phyloP scores from a whole-genome alignment of 2,888 invertebrate species.

The Xylota segnis region DNA sequence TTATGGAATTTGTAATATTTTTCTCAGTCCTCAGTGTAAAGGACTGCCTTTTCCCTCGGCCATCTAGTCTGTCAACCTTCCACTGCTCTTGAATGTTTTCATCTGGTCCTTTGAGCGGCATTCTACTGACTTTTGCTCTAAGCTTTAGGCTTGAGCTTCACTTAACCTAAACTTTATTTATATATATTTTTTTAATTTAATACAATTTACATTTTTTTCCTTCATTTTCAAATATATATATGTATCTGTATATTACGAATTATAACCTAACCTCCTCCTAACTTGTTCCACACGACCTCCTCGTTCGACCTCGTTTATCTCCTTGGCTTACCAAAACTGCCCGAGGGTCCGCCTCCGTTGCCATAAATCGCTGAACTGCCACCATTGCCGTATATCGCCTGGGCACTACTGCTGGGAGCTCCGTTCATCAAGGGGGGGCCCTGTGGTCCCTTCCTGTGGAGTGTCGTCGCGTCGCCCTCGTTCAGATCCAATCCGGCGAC shows the following conservation, averaged over 20 bases:
- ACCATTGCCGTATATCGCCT: slow-evolving; percentile 80
- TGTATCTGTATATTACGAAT: slow-evolving; percentile 37
- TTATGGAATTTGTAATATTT: too few species aligned
- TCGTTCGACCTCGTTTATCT: slow-evolving; percentile 80
- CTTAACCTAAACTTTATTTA: slow-evolving; percentile 1
- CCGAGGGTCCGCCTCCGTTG: slow-evolving; percentile 80
- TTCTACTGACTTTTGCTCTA: slow-evolving; percentile 29
- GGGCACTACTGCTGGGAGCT: slow-evolving; percentile 73
- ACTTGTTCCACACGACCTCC: background rate
- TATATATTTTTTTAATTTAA: slow-evolving; percentile 39
- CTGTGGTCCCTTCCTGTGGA: slow-evolving; percentile 81
- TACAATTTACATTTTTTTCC: slow-evolving; percentile 65
- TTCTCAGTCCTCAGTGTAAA: background rate
- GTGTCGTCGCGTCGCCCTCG: slow-evolving; percentile 87
- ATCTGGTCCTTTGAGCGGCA: slow-evolving; percentile 5
- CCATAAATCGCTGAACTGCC: slow-evolving; percentile 78
- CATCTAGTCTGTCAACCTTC: background rate
- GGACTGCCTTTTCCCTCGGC: background rate
- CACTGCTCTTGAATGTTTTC: background rate
- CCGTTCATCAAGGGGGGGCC: slow-evolving; percentile 80
- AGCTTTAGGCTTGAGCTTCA: slow-evolving; percentile 10
- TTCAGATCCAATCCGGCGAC: slow-evolving; percentile 95
- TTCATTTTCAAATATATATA: slow-evolving; percentile 15
- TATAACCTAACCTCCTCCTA: slow-evolving; percentile 47
- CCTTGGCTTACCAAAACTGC: slow-evolving; percentile 83